A percentile compares a stretch with the other conserved stretches of the same genome.
phyloP scores from a whole-genome alignment of 2,888 invertebrate species.

The Gnatocerus cornutus region DNA sequence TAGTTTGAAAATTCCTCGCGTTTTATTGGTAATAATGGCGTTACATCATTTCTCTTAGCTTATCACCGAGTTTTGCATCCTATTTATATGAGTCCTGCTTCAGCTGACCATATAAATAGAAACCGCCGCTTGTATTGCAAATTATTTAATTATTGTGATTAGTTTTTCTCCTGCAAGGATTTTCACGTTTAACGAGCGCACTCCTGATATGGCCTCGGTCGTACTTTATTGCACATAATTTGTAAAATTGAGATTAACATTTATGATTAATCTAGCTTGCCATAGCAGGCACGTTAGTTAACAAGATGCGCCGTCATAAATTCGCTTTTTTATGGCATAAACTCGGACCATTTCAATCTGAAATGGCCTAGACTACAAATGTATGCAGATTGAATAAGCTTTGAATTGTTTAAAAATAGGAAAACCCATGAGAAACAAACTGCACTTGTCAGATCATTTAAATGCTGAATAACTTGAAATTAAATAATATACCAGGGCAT shows the following conservation, averaged over 20 bases:
- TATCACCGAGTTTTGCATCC: slow-evolving; percentile 1
- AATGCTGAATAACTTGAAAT: slow-evolving; percentile 65
- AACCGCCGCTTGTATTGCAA: slow-evolving; percentile 13
- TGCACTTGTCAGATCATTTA: slow-evolving; percentile 66
- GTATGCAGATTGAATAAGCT: slow-evolving; percentile 55
- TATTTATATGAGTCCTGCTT: slow-evolving; percentile 25
- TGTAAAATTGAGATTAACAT: slow-evolving; percentile 47
- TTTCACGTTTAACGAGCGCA: slow-evolving; percentile 36
- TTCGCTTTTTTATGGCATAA: slow-evolving; percentile 45
- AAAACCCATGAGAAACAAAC: slow-evolving; percentile 59
- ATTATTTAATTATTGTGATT: slow-evolving; percentile 19
- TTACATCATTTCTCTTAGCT: too few relatives aligned
- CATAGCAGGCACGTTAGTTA: slow-evolving; percentile 45
- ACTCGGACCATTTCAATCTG: slow-evolving; percentile 42
- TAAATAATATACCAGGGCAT: slow-evolving; percentile 68
- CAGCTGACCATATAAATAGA: slow-evolving; percentile 20
- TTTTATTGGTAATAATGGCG: slow-evolving; percentile 40
- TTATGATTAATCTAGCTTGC: slow-evolving; percentile 45
- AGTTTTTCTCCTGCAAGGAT: slow-evolving; percentile 27
- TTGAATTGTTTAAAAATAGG: slow-evolving; percentile 51
- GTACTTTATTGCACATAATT: slow-evolving; percentile 43
- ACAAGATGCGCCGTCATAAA: slow-evolving; percentile 49
- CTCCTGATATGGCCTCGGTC: slow-evolving; percentile 35
- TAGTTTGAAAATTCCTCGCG: slow-evolving; percentile 40
- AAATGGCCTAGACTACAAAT: slow-evolving; percentile 56